Evolutionary conservation across 92 coral and sea anemone species (phyloP).

Genomic region (Epizoanthus scotinus): DNA sequence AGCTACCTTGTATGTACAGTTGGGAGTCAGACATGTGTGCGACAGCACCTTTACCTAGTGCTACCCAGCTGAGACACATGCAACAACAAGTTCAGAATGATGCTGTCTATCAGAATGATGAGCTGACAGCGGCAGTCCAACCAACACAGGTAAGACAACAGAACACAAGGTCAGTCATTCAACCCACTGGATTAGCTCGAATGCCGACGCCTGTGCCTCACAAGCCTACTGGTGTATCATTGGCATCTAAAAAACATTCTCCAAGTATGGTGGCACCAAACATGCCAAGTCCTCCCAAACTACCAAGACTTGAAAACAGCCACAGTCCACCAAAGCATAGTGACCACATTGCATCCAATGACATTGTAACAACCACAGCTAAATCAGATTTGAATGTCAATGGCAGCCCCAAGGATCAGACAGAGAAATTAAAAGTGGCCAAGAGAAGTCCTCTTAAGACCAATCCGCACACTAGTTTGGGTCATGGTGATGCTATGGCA

Average conservation of each 20-base stretch:
- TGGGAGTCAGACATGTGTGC: constrained; percentile 17
- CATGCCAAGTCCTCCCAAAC: constrained; percentile 17
- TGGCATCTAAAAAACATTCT: constrained; percentile 10
- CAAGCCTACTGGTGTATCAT: not conserved
- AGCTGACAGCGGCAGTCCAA: not conserved
- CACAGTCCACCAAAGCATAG: constrained; percentile 13
- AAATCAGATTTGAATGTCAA: not conserved
- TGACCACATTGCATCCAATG: not conserved
- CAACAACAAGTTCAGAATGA: constrained; percentile 30
- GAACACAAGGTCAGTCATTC: constrained; percentile 34
- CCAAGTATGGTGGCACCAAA: not conserved
- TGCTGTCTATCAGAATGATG: constrained; percentile 13
- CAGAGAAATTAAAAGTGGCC: not conserved
- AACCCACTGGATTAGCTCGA: constrained; percentile 19
- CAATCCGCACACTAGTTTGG: not conserved
- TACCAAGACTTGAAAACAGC: constrained; percentile 23
- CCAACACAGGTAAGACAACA: constrained; percentile 12
- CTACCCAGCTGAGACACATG: constrained; percentile 22
- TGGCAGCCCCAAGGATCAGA: constrained; percentile 18
- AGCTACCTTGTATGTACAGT: constrained; percentile 37
- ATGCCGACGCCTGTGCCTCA: constrained; percentile 32
- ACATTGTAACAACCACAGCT: not conserved
- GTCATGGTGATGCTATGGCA: not conserved
- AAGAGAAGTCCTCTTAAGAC: not conserved
- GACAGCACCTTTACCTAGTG: constrained; percentile 25